A percentile compares a stretch with the other conserved stretches of the same genome.
Conservation (phyloP, 2,888 invertebrate genomes). For the Dynastes maya region DNA sequence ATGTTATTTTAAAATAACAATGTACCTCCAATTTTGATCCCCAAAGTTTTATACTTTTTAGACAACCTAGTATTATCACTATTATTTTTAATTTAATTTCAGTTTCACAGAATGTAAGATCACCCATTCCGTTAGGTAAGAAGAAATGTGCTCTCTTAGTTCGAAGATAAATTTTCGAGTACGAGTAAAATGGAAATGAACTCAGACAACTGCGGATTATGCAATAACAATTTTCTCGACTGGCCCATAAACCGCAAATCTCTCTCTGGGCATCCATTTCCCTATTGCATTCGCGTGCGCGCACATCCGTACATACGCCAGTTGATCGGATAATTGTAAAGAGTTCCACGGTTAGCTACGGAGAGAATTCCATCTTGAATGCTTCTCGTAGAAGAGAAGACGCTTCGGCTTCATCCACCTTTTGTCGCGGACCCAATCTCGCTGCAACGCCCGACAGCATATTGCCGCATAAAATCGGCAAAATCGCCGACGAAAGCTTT, state of each 20-base stretch:
- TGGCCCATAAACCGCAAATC: constrained; percentile 13
- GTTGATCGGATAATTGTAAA: constrained; percentile 23
- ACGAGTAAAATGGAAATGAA: constrained; percentile 4
- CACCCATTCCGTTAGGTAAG: too few relatives aligned
- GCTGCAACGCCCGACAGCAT: constrained; percentile 3
- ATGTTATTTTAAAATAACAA: too few relatives aligned
- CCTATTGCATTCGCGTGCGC: constrained; percentile 7
- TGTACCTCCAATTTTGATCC: too few relatives aligned
- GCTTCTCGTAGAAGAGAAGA: constrained; percentile 8
- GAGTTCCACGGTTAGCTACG: background rate
- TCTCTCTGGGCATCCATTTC: constrained; percentile 19
- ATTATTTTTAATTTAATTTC: too few relatives aligned
- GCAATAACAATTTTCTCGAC: constrained; percentile 19
- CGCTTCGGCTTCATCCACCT: constrained; percentile 7
- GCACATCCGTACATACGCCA: background rate
- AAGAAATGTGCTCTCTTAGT: background rate
- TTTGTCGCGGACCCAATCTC: background rate
- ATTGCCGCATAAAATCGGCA: constrained; percentile 13
- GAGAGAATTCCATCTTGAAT: background rate
- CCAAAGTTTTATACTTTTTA: too few relatives aligned
- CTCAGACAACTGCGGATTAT: background rate
- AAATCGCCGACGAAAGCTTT: constrained; percentile 34
- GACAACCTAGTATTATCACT: too few relatives aligned
- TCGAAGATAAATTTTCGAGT: background rate
- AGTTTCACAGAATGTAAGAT: too few relatives aligned